Percentiles rank a stretch among this genome's conserved stretches.
Evolutionary conservation across 2,113 vertebrate genomes (phyloP).

Genomic region (Oplegnathus fasciatus): DNA sequence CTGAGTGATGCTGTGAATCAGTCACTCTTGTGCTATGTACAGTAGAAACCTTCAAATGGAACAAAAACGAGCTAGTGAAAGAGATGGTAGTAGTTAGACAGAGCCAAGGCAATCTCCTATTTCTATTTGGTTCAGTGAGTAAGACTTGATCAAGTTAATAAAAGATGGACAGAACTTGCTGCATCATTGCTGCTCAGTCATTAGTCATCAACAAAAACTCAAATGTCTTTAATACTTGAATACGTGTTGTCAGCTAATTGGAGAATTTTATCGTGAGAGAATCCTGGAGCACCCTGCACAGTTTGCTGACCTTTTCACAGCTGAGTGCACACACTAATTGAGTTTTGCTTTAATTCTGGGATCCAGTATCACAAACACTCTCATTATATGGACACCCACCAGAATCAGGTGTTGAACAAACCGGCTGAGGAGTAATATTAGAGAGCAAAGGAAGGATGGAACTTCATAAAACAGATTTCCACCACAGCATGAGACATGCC

Average conservation of each 20-base stretch:
- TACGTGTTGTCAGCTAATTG: neutral
- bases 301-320: conserved; percentile 3
- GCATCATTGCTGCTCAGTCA: neutral
- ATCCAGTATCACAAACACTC: neutral
- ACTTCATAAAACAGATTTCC: neutral
- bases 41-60: neutral
- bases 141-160: neutral
- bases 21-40: no score
- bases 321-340: conserved; percentile 15
- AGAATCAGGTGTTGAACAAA: neutral
- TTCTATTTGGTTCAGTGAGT: neutral
- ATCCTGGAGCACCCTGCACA: neutral
- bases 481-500: neutral
- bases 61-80: neutral
- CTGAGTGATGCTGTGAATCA: neutral
- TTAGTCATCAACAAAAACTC: conserved; percentile 5
- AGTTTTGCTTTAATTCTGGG: conserved; percentile 5
- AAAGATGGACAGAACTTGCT: neutral
- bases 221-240: neutral
- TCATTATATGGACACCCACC: neutral
- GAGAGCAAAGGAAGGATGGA: neutral
- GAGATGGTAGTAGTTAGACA: neutral
- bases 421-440: neutral
- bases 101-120: neutral
- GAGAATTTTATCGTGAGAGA: neutral